Conservation (phyloP, 2,888 invertebrate species). For the Drosophila robusta region DNA sequence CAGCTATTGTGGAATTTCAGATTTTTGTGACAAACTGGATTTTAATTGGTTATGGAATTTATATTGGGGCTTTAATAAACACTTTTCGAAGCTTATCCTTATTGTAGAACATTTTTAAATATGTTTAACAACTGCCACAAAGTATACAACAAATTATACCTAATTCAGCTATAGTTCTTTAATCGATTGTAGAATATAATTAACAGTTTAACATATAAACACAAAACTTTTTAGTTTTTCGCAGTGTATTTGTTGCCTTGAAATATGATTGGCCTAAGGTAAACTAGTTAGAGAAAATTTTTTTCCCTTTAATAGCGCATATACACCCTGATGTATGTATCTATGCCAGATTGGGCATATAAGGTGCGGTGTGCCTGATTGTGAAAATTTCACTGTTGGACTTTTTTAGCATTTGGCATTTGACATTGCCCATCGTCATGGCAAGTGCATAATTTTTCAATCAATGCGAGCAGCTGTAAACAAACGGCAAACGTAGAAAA, state of each 20-base stretch:
- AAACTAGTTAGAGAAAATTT: neutral
- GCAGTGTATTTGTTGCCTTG: neutral
- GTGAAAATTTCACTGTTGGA: constrained; percentile 42
- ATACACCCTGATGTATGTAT: constrained; percentile 33
- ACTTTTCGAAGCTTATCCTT: no score
- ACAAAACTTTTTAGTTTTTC: no score
- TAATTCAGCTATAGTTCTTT: no score
- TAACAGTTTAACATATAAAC: no score
- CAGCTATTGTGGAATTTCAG: no score
- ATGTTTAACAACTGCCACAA: no score
- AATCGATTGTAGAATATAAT: no score
- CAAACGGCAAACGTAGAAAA: constrained; percentile 64
- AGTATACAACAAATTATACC: no score
- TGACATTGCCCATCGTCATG: constrained; percentile 78
- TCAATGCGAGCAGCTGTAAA: constrained; percentile 80
- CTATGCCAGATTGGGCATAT: constrained; percentile 58
- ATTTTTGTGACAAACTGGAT: no score
- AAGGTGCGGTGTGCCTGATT: constrained; percentile 57
- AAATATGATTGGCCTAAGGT: neutral
- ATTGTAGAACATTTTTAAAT: no score
- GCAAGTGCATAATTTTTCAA: constrained; percentile 80
- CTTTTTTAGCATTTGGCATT: constrained; percentile 62
- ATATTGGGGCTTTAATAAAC: no score
- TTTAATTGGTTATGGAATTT: neutral
- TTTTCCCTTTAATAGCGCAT: neutral